Percentiles rank a stretch among this genome's conserved stretches.
Evolutionary conservation across 2,888 invertebrate genomes (phyloP).

Genomic region (Deladenus siricidicola): DNA sequence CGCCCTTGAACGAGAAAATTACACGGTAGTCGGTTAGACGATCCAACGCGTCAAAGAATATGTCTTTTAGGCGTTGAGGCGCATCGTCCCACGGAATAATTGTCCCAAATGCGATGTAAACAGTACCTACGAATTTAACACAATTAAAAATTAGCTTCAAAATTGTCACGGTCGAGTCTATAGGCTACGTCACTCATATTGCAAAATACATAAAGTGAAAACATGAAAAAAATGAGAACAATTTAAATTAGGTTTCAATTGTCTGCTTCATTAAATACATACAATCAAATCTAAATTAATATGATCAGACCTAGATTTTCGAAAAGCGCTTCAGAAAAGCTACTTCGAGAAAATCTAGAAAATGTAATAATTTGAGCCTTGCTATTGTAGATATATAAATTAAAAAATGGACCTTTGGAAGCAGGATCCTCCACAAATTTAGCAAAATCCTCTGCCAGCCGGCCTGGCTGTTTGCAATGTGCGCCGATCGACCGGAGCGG

Average conservation of each 20-base stretch:
- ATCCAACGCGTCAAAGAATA: conserved; percentile 19
- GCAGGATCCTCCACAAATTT: conserved; percentile 22
- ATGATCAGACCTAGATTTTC: too few species aligned
- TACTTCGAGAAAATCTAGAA: too few species aligned
- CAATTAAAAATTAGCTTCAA: not conserved
- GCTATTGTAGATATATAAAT: too few species aligned
- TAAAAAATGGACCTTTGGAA: conserved; percentile 12
- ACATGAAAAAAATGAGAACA: too few species aligned
- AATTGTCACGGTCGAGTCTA: too few species aligned
- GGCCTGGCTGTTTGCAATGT: conserved; percentile 12
- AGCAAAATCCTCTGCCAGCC: conserved; percentile 14
- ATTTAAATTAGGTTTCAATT: too few species aligned
- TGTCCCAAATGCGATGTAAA: conserved; percentile 28
- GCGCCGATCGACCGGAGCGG: conserved; percentile 12
- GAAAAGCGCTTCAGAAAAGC: too few species aligned
- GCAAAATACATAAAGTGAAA: too few species aligned
- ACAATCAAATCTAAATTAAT: too few species aligned
- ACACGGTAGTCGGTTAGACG: conserved; percentile 19
- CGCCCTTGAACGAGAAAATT: conserved; percentile 29
- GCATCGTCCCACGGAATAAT: conserved; percentile 22
- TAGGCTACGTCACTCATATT: too few species aligned
- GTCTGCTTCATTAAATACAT: too few species aligned
- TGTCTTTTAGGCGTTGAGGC: conserved; percentile 14
- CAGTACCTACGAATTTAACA: conserved; percentile 15
- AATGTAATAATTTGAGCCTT: too few species aligned